These are phyloP conservation scores for Latrodectus hesperus DNA, from an alignment of 2,888 invertebrate genomes.

Conservation along the genomic window DNA sequence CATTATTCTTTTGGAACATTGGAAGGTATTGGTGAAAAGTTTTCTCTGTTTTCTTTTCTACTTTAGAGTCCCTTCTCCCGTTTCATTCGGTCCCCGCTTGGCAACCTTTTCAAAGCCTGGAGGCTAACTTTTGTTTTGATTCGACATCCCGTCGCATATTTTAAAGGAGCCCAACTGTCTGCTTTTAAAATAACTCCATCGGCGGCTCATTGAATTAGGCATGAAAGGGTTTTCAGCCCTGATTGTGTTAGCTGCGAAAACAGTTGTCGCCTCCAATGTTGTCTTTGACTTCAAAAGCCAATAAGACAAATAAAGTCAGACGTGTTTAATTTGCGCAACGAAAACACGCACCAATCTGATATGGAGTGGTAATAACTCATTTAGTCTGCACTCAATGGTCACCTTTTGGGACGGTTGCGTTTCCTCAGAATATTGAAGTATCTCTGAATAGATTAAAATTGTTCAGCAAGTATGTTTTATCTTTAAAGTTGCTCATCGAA, in stretches of 20 bases:
- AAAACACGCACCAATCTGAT: too few relatives aligned
- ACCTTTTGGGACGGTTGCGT: too few relatives aligned
- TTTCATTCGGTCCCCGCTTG: slow-evolving; percentile 1
- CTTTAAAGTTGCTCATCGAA: too few relatives aligned
- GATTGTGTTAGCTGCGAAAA: not conserved
- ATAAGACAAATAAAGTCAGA: not conserved
- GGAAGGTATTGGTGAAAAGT: slow-evolving; percentile 61
- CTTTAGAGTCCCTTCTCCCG: slow-evolving; percentile 9
- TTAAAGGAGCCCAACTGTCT: slow-evolving; percentile 34
- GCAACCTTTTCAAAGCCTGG: slow-evolving; percentile 48
- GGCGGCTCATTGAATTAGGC: not conserved
- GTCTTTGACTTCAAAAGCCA: not conserved
- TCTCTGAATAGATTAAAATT: too few relatives aligned
- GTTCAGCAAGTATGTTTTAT: too few relatives aligned
- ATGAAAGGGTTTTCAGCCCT: not conserved
- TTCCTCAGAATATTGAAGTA: too few relatives aligned
- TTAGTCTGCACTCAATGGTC: too few relatives aligned
- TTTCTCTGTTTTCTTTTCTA: slow-evolving; percentile 63
- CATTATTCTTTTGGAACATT: slow-evolving; percentile 56
- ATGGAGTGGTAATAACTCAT: too few relatives aligned
- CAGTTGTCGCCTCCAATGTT: not conserved
- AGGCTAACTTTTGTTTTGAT: slow-evolving; percentile 64
- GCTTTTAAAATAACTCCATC: slow-evolving; percentile 57
- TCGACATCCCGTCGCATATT: slow-evolving; percentile 55
- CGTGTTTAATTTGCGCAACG: too few relatives aligned